Percentiles rank a stretch among this genome's conserved stretches.
Evolutionary conservation across 2,888 invertebrate genomes (phyloP).

Genomic region (Resseliella maxima): DNA sequence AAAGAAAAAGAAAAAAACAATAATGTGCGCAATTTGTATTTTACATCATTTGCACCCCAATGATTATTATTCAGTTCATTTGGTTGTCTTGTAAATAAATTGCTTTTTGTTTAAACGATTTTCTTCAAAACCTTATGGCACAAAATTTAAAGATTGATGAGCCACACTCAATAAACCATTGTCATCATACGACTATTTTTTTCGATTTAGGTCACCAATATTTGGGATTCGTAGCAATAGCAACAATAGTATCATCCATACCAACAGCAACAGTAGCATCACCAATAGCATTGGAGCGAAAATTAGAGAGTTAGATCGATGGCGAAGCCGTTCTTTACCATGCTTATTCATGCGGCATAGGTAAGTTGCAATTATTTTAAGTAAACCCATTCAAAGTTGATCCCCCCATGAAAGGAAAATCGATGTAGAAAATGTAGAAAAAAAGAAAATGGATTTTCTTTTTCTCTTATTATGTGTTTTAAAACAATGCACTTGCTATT

Average conservation of each 20-base stretch:
- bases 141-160: conserved; percentile 6
- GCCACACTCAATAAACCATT: background rate
- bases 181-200: background rate
- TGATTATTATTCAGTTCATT: no score
- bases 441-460: no score
- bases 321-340: conserved; percentile 58
- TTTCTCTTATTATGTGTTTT: no score
- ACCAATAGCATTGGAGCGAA: background rate
- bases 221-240: background rate
- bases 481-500: no score
- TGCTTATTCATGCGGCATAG: conserved; percentile 58
- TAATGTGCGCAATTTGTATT: background rate
- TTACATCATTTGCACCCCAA: no score
- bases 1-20: no score
- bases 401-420: background rate
- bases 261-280: background rate
- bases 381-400: background rate
- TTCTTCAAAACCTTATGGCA: no score
- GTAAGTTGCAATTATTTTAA: conserved; percentile 57
- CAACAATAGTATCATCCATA: background rate
- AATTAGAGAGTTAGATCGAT: conserved; percentile 10
- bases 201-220: conserved; percentile 49
- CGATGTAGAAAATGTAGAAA: background rate
- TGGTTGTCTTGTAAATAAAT: no score
- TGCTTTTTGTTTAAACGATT: no score